A percentile compares a stretch with the other conserved stretches of the same genome.
phyloP scores from a whole-genome alignment of 1,140 invertebrate genomes.

The Pissodes strobi region DNA sequence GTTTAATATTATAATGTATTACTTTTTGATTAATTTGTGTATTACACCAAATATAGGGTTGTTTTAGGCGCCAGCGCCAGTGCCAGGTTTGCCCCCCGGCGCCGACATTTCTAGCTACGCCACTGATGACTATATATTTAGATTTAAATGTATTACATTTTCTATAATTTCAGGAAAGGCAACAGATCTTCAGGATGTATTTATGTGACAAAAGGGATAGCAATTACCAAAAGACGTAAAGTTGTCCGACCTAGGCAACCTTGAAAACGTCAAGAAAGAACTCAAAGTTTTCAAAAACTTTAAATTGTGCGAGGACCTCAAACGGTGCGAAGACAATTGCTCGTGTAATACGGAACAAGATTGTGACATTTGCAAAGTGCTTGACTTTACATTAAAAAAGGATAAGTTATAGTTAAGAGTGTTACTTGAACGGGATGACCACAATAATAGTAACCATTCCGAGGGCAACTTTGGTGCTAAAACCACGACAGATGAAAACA shows the following conservation, averaged over 20 bases:
- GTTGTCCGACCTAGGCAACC: conserved; percentile 30
- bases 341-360: conserved; percentile 52
- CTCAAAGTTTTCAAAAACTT: conserved; percentile 52
- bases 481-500: no score
- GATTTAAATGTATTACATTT: no score
- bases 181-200: conserved; percentile 62
- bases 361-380: conserved; percentile 54
- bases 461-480: no score
- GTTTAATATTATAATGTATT: no score
- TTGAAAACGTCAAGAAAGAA: conserved; percentile 47
- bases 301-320: conserved; percentile 52
- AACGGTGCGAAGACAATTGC: conserved; percentile 53
- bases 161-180: conserved; percentile 24
- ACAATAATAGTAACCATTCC: not conserved
- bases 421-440: conserved; percentile 6
- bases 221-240: conserved; percentile 43
- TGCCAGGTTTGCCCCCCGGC: no score
- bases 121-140: no score
- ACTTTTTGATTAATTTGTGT: no score
- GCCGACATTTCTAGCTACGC: no score
- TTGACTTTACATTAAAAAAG: conserved; percentile 54
- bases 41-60: no score
- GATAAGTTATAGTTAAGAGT: conserved; percentile 49
- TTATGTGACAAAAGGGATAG: conserved; percentile 65
- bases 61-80: no score